Base-by-base conservation (phyloP, 2,888 invertebrate species). In the Ectemnius lituratus region DNA sequence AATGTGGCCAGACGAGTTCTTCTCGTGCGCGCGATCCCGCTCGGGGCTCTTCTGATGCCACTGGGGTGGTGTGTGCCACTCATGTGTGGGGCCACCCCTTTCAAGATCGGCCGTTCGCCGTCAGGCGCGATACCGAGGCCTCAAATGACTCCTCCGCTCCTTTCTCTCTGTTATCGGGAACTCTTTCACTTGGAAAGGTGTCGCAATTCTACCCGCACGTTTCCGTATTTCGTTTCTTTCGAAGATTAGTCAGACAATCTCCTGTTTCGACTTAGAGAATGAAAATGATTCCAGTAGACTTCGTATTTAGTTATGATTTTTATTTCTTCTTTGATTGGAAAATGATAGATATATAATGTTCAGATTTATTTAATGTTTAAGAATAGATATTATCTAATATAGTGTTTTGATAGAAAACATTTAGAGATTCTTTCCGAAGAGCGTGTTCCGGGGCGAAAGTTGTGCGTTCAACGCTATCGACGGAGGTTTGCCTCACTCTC, bases 1-100 rank as follows among this genome's bases (percentile, higher is more conserved):
- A 75, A 70, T 28, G 73, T 61, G 70, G 60, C 72, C 62, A 70
- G 76, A 73, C 76, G 67, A 76, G 68, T 49, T 59, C 52, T 16
- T 52, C 14, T 16, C 14, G 8, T 63, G 18, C 37, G 37, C 20
- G 58, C 20, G 62, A 46, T 27, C n/a, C 28, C 14, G 27, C 16
- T 27, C n/a, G 14, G 27, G 27, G 27, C 18, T 52, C 52, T 52
- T 52, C 18, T 27, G 58, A 27, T 27, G 16, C 52, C 52, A 16
- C 16, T 13, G 52, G 14, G 37, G 8, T 37, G 37, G 37, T 37
- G 6, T 37, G 37, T 37, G 37, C 37, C 37, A 37, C 37, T 37
- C 37, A 37, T 37, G 37, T 37, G 37, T 37, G 37, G 37, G 37
- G 52, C 52, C 52, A 52, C 52, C 52, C 37, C 52, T 52, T 52